phyloP scores from a whole-genome alignment of 2,888 invertebrate species.

The Odontomyia ornata region DNA sequence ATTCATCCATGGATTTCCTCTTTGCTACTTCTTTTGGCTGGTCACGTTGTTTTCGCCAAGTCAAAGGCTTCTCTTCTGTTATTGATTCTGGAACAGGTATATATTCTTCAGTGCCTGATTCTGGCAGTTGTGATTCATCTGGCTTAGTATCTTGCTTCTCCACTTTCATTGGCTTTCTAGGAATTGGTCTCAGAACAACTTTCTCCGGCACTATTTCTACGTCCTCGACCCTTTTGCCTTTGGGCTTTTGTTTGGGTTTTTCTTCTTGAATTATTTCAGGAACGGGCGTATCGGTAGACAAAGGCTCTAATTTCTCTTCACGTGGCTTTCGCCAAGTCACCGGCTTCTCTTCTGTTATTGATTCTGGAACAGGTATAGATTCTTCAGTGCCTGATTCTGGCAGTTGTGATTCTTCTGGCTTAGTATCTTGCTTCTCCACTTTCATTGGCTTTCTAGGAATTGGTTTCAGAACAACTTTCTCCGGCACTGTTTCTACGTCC shows the following conservation, averaged over 20 bases:
- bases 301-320: slow-evolving; percentile 24
- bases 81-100: too few relatives aligned
- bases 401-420: too few relatives aligned
- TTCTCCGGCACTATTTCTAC: slow-evolving; percentile 53
- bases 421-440: too few relatives aligned
- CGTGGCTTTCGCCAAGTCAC: slow-evolving; percentile 37
- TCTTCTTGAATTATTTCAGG: background rate
- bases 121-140: slow-evolving; percentile 47
- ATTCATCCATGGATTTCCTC: background rate
- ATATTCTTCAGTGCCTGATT: slow-evolving; percentile 54
- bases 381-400: slow-evolving; percentile 54
- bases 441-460: slow-evolving; percentile 51
- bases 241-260: background rate
- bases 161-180: too few relatives aligned
- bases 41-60: slow-evolving; percentile 46
- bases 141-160: too few relatives aligned
- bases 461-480: slow-evolving; percentile 53
- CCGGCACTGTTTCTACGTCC: slow-evolving; percentile 51
- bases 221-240: slow-evolving; percentile 38
- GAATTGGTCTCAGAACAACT: slow-evolving; percentile 52
- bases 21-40: slow-evolving; percentile 47
- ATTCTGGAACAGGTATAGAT: too few relatives aligned
- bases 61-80: background rate
- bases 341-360: background rate
- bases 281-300: background rate